Conservation (phyloP, 2,888 invertebrate genomes). For the Mythimna albipuncta region DNA sequence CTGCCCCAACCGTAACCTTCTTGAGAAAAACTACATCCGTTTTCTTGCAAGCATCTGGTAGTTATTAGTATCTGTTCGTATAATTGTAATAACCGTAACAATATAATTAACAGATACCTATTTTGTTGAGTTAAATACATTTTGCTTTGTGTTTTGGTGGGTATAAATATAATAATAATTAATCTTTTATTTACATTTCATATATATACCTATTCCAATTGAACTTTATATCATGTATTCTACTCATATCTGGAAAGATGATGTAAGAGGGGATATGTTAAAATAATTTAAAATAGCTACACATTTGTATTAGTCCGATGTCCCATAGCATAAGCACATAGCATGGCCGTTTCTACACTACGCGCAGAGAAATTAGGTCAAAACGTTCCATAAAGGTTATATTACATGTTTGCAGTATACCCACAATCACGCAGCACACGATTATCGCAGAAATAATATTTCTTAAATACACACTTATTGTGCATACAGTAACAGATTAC, state of each 20-base stretch:
- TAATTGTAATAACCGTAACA: conserved; percentile 10
- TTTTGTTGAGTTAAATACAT: not conserved
- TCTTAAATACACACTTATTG: conserved; percentile 41
- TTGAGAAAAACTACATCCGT: conserved; percentile 27
- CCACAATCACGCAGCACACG: conserved; percentile 25
- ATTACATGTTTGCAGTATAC: conserved; percentile 30
- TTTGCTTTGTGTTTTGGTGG: not conserved
- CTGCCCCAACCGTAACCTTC: not conserved
- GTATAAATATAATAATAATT: not conserved
- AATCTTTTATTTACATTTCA: not conserved
- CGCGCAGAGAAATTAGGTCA: conserved; percentile 40
- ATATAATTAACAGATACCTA: not conserved
- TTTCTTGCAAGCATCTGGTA: conserved; percentile 5
- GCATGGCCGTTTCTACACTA: not conserved
- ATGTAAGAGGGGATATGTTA: not conserved
- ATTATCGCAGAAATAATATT: conserved; percentile 40
- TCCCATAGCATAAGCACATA: not conserved
- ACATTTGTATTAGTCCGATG: not conserved
- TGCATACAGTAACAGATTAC: conserved; percentile 40
- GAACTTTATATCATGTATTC: not conserved
- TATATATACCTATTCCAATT: not conserved
- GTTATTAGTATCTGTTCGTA: not conserved
- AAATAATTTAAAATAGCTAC: not conserved
- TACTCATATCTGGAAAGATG: not conserved
- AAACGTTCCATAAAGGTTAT: conserved; percentile 10